Evolutionary conservation across 2,113 vertebrate genomes (phyloP).

Genomic region (Xiphias gladius): DNA sequence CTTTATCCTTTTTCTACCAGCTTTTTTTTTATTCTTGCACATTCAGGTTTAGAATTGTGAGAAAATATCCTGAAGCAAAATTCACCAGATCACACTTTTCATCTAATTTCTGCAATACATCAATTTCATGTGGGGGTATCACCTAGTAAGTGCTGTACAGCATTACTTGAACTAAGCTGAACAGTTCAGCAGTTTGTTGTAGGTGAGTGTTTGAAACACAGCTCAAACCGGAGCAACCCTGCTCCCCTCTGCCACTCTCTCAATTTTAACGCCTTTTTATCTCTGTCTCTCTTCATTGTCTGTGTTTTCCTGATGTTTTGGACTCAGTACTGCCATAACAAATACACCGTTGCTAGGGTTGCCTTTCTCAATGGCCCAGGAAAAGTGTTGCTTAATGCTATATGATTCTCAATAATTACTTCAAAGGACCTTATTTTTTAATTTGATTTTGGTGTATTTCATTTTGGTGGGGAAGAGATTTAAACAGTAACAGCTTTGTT

Average conservation of each 20-base stretch:
- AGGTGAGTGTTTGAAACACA: conserved; percentile 44
- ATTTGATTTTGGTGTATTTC: background rate
- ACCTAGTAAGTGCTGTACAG: background rate
- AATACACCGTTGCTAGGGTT: conserved; percentile 69
- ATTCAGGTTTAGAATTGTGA: background rate
- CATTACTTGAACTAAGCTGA: background rate
- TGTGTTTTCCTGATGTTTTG: conserved; percentile 38
- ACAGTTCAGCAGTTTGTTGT: conserved; percentile 5
- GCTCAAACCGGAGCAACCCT: conserved; percentile 23
- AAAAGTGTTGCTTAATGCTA: conserved; percentile 58
- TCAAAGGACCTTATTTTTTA: background rate
- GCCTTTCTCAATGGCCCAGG: conserved; percentile 41
- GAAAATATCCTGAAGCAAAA: conserved; percentile 5
- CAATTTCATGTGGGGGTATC: background rate
- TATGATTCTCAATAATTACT: conserved; percentile 11
- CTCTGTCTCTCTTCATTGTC: conserved; percentile 19
- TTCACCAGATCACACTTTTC: conserved; percentile 7
- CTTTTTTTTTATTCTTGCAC: background rate
- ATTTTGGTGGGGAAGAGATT: background rate
- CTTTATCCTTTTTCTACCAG: background rate
- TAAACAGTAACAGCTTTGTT: background rate
- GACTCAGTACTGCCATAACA: conserved; percentile 55
- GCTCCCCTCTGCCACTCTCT: conserved; percentile 24
- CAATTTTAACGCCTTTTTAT: conserved; percentile 1
- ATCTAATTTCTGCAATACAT: background rate